Conservation (phyloP, 1,140 invertebrate species). For the Macrocentrus cingulum region DNA sequence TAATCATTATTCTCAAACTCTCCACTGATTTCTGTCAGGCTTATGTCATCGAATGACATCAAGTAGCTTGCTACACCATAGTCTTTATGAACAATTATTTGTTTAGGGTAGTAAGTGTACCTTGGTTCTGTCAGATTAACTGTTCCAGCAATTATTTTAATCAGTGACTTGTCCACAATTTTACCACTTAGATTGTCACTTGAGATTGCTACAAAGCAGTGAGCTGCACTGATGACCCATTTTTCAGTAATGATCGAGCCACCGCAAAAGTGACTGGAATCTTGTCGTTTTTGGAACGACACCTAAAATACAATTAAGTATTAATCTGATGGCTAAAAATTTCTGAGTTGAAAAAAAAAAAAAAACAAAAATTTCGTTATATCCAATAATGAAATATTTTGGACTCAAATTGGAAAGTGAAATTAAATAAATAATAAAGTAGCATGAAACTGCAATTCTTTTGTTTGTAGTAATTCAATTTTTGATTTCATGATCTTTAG, state of each 20-base stretch:
- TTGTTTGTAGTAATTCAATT: too few species aligned
- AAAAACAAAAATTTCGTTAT: too few species aligned
- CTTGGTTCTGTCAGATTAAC: constrained; percentile 10
- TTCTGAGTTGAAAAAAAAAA: too few species aligned
- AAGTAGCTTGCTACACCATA: constrained; percentile 27
- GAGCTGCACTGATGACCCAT: constrained; percentile 58
- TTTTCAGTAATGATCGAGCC: constrained; percentile 53
- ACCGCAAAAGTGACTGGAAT: constrained; percentile 50
- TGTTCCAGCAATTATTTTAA: constrained; percentile 31
- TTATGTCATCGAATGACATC: too few species aligned
- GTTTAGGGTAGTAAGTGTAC: neutral
- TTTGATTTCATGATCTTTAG: too few species aligned
- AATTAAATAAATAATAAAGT: too few species aligned
- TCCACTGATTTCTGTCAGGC: too few species aligned
- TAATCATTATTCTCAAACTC: too few species aligned
- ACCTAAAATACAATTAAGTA: constrained; percentile 25
- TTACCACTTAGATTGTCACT: neutral
- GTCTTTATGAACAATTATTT: constrained; percentile 32
- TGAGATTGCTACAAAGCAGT: constrained; percentile 45
- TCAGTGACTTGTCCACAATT: constrained; percentile 8
- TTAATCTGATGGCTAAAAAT: too few species aligned
- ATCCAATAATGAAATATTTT: too few species aligned
- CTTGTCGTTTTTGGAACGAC: constrained; percentile 24
- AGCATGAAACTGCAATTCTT: too few species aligned
- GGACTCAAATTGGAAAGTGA: too few species aligned